Base-by-base conservation (phyloP, 2,888 invertebrate genomes). In the Brachycybe producta region DNA sequence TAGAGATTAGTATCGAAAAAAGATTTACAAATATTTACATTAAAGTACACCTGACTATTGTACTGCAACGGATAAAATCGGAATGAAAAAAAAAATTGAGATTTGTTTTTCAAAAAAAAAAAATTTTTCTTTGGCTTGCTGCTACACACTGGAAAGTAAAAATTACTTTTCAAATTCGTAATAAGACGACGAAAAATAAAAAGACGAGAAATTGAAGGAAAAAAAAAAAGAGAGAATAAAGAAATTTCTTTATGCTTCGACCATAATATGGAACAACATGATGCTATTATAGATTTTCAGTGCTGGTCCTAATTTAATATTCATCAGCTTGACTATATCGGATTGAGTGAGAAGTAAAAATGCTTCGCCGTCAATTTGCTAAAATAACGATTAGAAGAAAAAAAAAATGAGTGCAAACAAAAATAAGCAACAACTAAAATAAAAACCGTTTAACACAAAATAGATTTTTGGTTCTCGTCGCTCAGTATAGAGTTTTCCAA, bases 251-350 rank as follows among this genome's bases (percentile, higher is more conserved):
- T 38, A 47, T 17, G 27, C 27, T 13, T 47, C 47, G 39, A 26
- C 27, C 3, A 27, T 23, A 28, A 24, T 38, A 15, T 49, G 54
- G n/a, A 67, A 62, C 56, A 66, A 61, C 7, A 67, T 58, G 58
- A 82, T 78, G 59, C 77, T 76, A 65, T 82, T 81, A 62, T 78
- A 82, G 47, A 88, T 72, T 66, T 87, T 90, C 56, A 88, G 75
- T 35, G 87, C 84, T 35, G 87, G 86, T 5, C 90, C 90, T 52
- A 90, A 73, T 64, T 84, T 82, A 54, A 90, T 72, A 45, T 80
- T 76, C 59, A 90, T 72, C 54, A 79, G 70, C 39, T 77, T 74
- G 27, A 82, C 75, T 51, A 91, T 74, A 70, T 92, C 91, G 57
- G 77, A 75, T 70, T 90, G 86, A 44, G 79, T 81, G 56, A 90